Evolutionary conservation across 2,113 vertebrate genomes (phyloP).

Genomic region (Pristiophorus japonicus): DNA sequence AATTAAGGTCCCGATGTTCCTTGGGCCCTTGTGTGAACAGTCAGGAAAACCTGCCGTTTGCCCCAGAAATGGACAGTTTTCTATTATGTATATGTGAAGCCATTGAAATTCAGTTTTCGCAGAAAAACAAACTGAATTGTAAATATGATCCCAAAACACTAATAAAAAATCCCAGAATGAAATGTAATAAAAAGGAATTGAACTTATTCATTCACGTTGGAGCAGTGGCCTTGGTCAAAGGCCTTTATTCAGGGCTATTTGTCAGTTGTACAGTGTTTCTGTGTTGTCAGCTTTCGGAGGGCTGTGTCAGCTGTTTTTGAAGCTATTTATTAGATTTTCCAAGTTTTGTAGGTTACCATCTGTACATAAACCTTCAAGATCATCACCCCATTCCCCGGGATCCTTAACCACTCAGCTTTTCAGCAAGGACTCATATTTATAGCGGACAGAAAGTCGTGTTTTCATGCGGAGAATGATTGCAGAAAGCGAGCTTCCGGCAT

Average conservation of each 20-base stretch:
- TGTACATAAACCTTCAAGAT: neutral
- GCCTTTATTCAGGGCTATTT: neutral
- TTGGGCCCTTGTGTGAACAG: neutral
- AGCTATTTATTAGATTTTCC: neutral
- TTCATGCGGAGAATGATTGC: neutral
- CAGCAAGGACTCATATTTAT: neutral
- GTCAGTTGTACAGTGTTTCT: neutral
- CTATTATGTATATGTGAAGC: neutral
- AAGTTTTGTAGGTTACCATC: neutral
- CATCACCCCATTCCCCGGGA: neutral
- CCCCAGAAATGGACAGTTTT: neutral
- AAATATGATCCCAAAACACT: neutral
- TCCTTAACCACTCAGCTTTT: neutral
- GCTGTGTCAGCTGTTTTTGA: neutral
- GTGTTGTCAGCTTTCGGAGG: neutral
- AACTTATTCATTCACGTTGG: neutral
- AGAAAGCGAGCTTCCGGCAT: neutral
- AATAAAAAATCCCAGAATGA: neutral
- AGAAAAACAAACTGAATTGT: neutral
- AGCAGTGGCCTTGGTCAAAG: slow-evolving; percentile 18
- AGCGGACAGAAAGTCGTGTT: neutral
- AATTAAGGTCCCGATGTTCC: neutral
- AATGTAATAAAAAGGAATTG: neutral
- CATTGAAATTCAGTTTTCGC: neutral
- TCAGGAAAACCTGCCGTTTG: neutral